Conservation (phyloP, 2,113 vertebrate genomes). For the Zonotrichia leucophrys region DNA sequence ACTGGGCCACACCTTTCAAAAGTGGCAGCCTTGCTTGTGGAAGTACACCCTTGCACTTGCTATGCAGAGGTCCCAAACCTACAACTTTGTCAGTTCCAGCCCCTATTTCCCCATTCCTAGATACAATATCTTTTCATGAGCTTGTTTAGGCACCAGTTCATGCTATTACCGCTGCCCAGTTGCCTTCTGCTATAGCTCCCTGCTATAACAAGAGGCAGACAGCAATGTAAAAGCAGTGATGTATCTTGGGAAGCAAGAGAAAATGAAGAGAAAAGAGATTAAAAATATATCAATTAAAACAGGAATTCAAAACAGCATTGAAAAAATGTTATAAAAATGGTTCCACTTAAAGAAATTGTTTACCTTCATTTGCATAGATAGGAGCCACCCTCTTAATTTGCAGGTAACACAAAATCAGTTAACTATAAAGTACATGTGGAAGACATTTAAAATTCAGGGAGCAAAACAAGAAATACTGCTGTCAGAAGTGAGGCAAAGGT, state of each 20-base stretch:
- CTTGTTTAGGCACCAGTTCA: background rate
- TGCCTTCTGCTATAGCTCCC: background rate
- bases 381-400: background rate
- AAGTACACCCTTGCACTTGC: background rate
- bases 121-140: background rate
- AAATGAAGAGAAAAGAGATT: background rate
- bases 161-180: background rate
- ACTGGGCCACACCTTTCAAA: background rate
- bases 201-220: background rate
- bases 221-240: background rate
- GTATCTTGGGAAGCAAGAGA: background rate
- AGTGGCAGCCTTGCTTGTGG: background rate
- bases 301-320: background rate
- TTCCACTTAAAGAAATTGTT: background rate
- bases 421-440: background rate
- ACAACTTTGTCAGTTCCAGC: background rate
- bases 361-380: background rate
- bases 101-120: background rate
- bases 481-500: slow-evolving; percentile 8
- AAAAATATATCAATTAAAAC: background rate
- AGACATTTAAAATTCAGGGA: slow-evolving; percentile 9
- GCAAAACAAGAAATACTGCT: slow-evolving; percentile 24
- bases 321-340: background rate
- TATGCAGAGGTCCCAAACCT: background rate
- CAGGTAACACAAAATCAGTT: background rate